phyloP scores from a whole-genome alignment of 1,140 invertebrate species.

The Marisa cornuarietis region DNA sequence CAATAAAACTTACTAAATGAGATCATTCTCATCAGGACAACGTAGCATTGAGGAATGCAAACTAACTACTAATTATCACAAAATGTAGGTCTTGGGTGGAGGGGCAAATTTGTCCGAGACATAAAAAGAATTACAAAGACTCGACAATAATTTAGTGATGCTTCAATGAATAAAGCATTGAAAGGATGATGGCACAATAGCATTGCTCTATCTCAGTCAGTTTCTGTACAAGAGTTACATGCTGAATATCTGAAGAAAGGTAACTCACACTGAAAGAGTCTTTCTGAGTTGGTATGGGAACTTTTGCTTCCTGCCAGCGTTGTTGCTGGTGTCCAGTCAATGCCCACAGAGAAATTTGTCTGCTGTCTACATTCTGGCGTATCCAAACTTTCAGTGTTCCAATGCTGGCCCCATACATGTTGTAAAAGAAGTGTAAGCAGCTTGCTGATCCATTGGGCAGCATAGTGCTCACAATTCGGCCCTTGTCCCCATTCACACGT shows the following conservation, averaged over 20 bases:
- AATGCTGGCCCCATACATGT: slow-evolving; percentile 55
- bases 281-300: slow-evolving; percentile 38
- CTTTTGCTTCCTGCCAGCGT: slow-evolving; percentile 39
- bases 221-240: no score
- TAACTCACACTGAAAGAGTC: slow-evolving; percentile 41
- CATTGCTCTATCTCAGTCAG: no score
- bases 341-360: slow-evolving; percentile 49
- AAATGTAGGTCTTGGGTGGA: no score
- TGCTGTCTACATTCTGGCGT: slow-evolving; percentile 28
- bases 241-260: background rate
- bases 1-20: no score
- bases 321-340: slow-evolving; percentile 34
- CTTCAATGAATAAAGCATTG: no score
- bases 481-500: slow-evolving; percentile 46
- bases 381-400: slow-evolving; percentile 46
- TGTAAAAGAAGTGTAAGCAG: slow-evolving; percentile 57
- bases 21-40: no score
- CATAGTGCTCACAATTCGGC: slow-evolving; percentile 46
- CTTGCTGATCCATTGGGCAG: slow-evolving; percentile 32
- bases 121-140: no score
- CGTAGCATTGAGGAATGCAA: no score
- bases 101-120: no score
- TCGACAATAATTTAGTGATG: no score
- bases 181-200: no score
- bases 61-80: no score